Conservation (phyloP, 1,140 invertebrate species). For the Macrocentrus cingulum region DNA sequence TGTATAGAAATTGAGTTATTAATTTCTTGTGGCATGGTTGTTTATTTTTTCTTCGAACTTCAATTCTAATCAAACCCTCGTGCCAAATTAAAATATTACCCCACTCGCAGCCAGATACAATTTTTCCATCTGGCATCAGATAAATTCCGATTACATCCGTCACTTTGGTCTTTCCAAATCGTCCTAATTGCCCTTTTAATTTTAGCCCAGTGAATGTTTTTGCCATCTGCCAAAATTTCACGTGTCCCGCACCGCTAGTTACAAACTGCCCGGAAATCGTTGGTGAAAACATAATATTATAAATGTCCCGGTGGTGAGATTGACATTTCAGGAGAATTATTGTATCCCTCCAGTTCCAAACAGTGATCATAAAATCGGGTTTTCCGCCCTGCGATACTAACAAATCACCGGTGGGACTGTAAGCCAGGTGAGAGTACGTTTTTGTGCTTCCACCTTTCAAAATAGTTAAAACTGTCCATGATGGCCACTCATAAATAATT, state of each 20-base stretch:
- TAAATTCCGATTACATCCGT: slow-evolving; percentile 83
- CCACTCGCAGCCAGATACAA: slow-evolving; percentile 84
- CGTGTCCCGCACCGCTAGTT: slow-evolving; percentile 76
- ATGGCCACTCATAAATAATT: slow-evolving; percentile 81
- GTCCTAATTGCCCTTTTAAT: slow-evolving; percentile 79
- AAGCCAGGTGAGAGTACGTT: slow-evolving; percentile 74
- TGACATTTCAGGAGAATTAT: slow-evolving; percentile 74
- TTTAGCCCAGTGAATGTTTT: slow-evolving; percentile 88
- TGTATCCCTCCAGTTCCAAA: slow-evolving; percentile 83
- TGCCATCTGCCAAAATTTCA: slow-evolving; percentile 93
- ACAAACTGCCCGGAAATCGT: slow-evolving; percentile 75
- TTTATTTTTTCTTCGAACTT: slow-evolving; percentile 69
- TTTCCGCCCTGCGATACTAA: slow-evolving; percentile 81
- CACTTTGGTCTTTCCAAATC: slow-evolving; percentile 89
- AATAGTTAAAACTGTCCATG: slow-evolving; percentile 71
- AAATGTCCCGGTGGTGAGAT: slow-evolving; percentile 79
- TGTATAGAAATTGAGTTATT: slow-evolving; percentile 74
- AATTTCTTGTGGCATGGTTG: slow-evolving; percentile 74
- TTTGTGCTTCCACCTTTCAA: slow-evolving; percentile 72
- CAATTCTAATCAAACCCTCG: slow-evolving; percentile 79
- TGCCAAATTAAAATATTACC: slow-evolving; percentile 90
- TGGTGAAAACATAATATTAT: slow-evolving; percentile 77
- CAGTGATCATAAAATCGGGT: slow-evolving; percentile 83
- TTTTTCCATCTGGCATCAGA: slow-evolving; percentile 84
- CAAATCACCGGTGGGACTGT: slow-evolving; percentile 77